phyloP scores from a whole-genome alignment of 2,888 invertebrate genomes.

The Synanthedon tipuliformis region DNA sequence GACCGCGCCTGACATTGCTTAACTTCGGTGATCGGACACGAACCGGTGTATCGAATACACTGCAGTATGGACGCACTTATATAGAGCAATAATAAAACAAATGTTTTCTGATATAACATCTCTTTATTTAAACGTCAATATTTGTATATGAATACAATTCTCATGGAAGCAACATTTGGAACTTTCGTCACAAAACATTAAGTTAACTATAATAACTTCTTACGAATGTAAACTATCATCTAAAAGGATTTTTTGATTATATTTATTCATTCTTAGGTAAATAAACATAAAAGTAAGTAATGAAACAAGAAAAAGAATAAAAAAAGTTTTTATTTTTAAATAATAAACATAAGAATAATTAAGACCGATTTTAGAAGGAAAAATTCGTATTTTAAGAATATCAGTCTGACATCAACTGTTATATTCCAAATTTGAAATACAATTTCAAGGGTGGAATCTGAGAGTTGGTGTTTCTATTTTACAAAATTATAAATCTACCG shows the following conservation, averaged over 20 bases:
- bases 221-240: too few species aligned
- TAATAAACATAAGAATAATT: constrained; percentile 9
- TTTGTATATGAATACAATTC: constrained; percentile 51
- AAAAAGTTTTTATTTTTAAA: constrained; percentile 9
- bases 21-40: constrained; percentile 17
- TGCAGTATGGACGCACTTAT: too few species aligned
- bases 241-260: too few species aligned
- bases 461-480: constrained; percentile 31
- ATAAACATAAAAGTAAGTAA: constrained; percentile 7
- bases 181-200: constrained; percentile 15
- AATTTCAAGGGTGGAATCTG: constrained; percentile 22
- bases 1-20: constrained; percentile 15
- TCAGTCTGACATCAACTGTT: constrained; percentile 43
- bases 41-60: constrained; percentile 10
- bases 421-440: constrained; percentile 22
- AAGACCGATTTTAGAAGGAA: constrained; percentile 7
- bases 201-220: neutral
- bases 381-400: constrained; percentile 10
- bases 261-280: too few species aligned
- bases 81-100: constrained; percentile 12
- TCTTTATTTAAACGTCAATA: constrained; percentile 49
- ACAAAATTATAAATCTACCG: constrained; percentile 12
- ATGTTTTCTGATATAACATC: constrained; percentile 31
- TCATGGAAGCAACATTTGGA: constrained; percentile 61
- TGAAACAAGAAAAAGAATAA: constrained; percentile 14